Evolutionary conservation across 2,888 invertebrate genomes (phyloP).

Genomic region (Malthinus flaveolus): DNA sequence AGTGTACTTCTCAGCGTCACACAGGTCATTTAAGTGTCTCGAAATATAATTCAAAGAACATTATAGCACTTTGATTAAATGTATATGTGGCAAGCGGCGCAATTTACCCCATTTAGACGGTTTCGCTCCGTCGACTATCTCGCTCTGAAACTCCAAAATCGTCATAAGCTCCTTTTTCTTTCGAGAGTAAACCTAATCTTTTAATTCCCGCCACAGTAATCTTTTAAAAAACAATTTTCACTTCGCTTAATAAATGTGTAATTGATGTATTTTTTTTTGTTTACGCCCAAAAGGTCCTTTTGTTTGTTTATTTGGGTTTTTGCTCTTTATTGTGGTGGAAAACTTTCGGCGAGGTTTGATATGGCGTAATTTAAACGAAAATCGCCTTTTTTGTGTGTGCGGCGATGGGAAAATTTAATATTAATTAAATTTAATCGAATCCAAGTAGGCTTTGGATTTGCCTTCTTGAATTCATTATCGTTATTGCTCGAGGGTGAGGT

Average conservation of each 20-base stretch:
- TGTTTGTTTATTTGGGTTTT: background rate
- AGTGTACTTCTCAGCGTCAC: slow-evolving; percentile 10
- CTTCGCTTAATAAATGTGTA: background rate
- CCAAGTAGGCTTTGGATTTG: slow-evolving; percentile 1
- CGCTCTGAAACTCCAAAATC: background rate
- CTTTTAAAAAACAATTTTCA: background rate
- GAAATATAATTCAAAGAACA: slow-evolving; percentile 13
- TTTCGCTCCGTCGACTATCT: slow-evolving; percentile 15
- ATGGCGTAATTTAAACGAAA: background rate
- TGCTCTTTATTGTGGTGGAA: background rate
- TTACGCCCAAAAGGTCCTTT: background rate
- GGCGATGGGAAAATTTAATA: background rate
- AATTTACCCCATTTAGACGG: slow-evolving; percentile 11
- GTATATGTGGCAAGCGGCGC: slow-evolving; percentile 8
- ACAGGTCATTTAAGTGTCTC: slow-evolving; percentile 15
- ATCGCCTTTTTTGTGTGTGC: background rate
- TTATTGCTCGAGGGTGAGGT: background rate
- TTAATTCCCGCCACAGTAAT: slow-evolving; percentile 1
- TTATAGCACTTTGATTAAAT: slow-evolving; percentile 20
- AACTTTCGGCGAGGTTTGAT: slow-evolving; percentile 2
- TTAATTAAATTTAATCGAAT: background rate
- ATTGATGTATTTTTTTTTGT: background rate
- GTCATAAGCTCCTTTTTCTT: background rate
- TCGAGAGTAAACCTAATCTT: slow-evolving; percentile 4
- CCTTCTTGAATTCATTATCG: slow-evolving; percentile 1